Evolutionary conservation across 2,797 vertebrate genomes (phyloP), one percentile per base, ranked within the genome.

Genomic region (Hippopotamyrus pictus): DNA sequence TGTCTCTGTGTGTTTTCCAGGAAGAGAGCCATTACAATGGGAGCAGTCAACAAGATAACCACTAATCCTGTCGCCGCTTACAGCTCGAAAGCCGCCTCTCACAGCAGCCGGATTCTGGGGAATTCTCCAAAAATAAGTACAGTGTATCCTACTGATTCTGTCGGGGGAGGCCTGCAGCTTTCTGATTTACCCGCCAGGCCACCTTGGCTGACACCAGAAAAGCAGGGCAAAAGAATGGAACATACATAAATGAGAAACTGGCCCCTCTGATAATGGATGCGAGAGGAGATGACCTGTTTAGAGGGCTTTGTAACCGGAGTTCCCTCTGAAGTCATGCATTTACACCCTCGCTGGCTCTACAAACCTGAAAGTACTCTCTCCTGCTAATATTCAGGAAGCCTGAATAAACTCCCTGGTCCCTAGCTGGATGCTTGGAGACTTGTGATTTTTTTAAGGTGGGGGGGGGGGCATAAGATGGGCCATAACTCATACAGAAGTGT

Each of bases 1-100:
- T 93, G 95, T 94, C 94, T 94, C 93, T 92, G 91, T 93, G 94
- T 94, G 92, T 94, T 95, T 95, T 94, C 94, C 94, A 93, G 94
- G 94, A 94, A 50, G 92, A 50, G 93, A 93, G 91, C 46, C 93
- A 92, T 91, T 44, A 90, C 89, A 89, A 92, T 93, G 94, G 57
- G 88, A 92, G 93, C 93, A 91, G 90, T 92, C 94, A 95, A 94
- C 92, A 90, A 94, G 94, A 95, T 95, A 95, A 95, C 92, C 90
- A 90, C 82, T 93, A 94, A 95, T 94, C 93, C 93, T 92, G 91
- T 90, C 92, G 93, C 93, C 92, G 91, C 92, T 94, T 93, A 91
- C 92, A 90, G 87, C 90, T 91, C 76, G 92, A 84, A 69, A 73
- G 93, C 44, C 5, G 29, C 54, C 59, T 88, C 54, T 46, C 84